Percentiles rank a stretch among this genome's conserved stretches.
phyloP scores from a whole-genome alignment of 2,888 invertebrate species.

The Boloria selene region DNA sequence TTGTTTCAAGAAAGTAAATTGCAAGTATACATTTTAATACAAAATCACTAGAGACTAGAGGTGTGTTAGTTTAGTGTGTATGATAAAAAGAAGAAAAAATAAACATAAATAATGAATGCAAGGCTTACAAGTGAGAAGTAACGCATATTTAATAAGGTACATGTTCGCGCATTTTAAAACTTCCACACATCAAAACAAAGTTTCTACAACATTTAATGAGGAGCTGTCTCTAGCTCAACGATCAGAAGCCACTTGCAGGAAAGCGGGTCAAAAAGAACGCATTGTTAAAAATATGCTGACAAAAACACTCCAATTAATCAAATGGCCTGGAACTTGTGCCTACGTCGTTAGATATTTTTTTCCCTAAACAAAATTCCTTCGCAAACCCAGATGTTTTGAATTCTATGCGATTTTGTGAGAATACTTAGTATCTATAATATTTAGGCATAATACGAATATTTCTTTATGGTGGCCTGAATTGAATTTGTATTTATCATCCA shows the following conservation, averaged over 20 bases:
- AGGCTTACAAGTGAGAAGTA: constrained; percentile 1
- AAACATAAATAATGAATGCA: constrained; percentile 1
- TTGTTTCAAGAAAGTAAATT: too few species aligned
- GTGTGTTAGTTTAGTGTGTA: too few species aligned
- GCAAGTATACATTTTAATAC: too few species aligned
- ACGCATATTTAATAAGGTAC: constrained; percentile 17
- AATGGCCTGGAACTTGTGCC: constrained; percentile 21
- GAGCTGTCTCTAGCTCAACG: constrained; percentile 25
- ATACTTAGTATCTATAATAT: not conserved
- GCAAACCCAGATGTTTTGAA: constrained; percentile 11
- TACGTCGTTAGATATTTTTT: constrained; percentile 11
- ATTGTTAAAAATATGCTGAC: constrained; percentile 27
- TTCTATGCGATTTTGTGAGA: constrained; percentile 12
- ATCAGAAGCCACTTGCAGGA: constrained; percentile 33
- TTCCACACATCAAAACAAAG: not conserved
- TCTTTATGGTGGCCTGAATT: too few species aligned
- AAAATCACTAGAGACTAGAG: too few species aligned
- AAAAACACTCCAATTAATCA: constrained; percentile 31
- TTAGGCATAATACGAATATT: not conserved
- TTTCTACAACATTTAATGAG: constrained; percentile 3
- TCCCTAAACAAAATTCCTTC: constrained; percentile 10
- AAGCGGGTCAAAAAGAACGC: constrained; percentile 35
- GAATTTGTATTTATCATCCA: too few species aligned
- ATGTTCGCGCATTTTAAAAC: constrained; percentile 18
- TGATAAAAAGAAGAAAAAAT: too few species aligned